Evolutionary conservation across 2,113 vertebrate genomes (phyloP), one percentile per base, ranked within the genome.

Genomic region (Rhodinocichla rosea): DNA sequence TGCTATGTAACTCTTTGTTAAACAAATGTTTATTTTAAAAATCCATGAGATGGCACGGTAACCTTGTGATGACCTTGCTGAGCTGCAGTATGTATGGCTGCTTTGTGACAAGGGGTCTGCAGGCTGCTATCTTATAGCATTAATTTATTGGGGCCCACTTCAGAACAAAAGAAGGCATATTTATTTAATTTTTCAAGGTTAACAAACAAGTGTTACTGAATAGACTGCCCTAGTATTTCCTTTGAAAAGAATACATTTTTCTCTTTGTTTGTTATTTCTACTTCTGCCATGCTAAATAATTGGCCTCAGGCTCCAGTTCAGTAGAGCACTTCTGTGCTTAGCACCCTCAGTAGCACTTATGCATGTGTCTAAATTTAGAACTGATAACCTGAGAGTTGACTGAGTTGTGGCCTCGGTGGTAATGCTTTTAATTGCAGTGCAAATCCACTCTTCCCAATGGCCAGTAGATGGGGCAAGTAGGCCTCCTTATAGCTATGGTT

Each of bases 381-480:
- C 45, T 37, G 50, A 42, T 49, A 77, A 35, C 14, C 13, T 47
- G 39, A 74, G 50, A 32, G 23, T 17, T 47, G 4, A 57, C n/a
- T 68, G 40, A 56, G 55, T 33, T 6, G 0, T 33, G 6, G 37
- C 77, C 35, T 45, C 12, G 10, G 64, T 62, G 9, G 26, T 11
- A n/a, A 18, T 6, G 42, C 33, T 9, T 70, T 70, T 53, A n/a
- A 3, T 57, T 22, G 77, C 15, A 7, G 4, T 40, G 21, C 40
- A 22, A 55, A 44, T 53, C 40, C 67, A 35, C 8, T 95, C 86
- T 95, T 64, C 40, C 21, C 8, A 50, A 8, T 30, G 89, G 33
- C 52, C 98, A 83, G 96, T 87, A 98, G 98, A 95, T 98, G 97
- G 98, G 75, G 97, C 84, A 75, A 95, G 92, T 78, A 74, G 89